Percentiles rank a stretch among this genome's conserved stretches.
phyloP scores from a whole-genome alignment of 1,140 invertebrate genomes.

The Drosophila punjabiensis region DNA sequence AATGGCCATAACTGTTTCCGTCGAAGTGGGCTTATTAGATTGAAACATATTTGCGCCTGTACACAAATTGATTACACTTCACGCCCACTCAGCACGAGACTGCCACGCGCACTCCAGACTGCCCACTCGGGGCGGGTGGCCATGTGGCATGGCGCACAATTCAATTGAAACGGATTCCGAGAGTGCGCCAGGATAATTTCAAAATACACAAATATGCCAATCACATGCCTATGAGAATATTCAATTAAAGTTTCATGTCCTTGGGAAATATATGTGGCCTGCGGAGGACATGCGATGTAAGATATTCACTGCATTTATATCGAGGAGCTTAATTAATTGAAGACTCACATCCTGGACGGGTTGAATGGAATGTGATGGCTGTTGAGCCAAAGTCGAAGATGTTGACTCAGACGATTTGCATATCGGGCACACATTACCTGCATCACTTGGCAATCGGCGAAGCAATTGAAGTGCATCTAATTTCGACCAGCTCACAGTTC shows the following conservation, averaged over 20 bases:
- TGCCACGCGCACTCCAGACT: constrained; percentile 17
- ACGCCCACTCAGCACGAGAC: constrained; percentile 38
- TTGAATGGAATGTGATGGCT: neutral
- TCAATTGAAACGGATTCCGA: constrained; percentile 30
- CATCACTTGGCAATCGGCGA: constrained; percentile 42
- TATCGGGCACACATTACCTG: constrained; percentile 31
- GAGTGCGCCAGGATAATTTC: constrained; percentile 16
- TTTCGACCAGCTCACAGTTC: constrained; percentile 33
- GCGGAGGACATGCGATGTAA: neutral
- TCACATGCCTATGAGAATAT: constrained; percentile 1
- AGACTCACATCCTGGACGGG: neutral
- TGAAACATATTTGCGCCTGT: constrained; percentile 41
- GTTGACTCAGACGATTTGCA: constrained; percentile 22
- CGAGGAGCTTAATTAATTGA: neutral
- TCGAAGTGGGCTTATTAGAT: constrained; percentile 37
- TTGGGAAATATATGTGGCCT: neutral
- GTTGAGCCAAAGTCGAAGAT: neutral
- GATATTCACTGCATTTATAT: neutral
- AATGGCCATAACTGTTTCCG: constrained; percentile 36
- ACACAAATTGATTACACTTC: constrained; percentile 48
- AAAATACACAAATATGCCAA: constrained; percentile 29
- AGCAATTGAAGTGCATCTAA: constrained; percentile 52
- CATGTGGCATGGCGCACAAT: constrained; percentile 8
- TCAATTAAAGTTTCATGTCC: constrained; percentile 11
- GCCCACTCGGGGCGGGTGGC: neutral